Evolutionary conservation across 2,888 invertebrate species (phyloP).

Genomic region (Atethmia centrago): DNA sequence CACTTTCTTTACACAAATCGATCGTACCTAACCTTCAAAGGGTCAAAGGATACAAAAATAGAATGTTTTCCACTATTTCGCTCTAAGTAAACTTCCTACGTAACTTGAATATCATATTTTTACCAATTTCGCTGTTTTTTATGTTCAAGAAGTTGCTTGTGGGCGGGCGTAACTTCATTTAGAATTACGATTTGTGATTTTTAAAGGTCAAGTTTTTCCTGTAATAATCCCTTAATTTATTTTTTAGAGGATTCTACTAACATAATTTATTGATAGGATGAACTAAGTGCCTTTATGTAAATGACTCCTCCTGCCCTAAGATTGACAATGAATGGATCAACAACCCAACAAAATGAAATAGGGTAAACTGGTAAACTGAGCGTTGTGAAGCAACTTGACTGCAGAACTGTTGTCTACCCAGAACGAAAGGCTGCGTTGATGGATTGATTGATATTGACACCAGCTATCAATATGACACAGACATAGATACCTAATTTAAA

Average conservation of each 20-base stretch:
- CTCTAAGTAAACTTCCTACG: constrained; percentile 11
- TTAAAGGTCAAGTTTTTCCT: not conserved
- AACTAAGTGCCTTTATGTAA: too few relatives aligned
- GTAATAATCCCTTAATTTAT: not conserved
- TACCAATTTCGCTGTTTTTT: constrained; percentile 6
- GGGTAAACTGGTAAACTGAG: not conserved
- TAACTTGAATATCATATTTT: constrained; percentile 7
- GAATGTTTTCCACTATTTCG: constrained; percentile 21
- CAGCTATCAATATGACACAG: constrained; percentile 24
- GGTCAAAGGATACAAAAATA: constrained; percentile 44
- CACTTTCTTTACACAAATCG: constrained; percentile 29
- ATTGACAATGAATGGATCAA: not conserved
- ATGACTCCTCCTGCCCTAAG: not conserved
- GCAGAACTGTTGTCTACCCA: not conserved
- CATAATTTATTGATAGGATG: not conserved
- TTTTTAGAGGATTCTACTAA: not conserved
- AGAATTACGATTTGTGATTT: not conserved
- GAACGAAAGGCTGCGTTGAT: constrained; percentile 15
- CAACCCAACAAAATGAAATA: not conserved
- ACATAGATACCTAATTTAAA: constrained; percentile 47
- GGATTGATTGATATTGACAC: constrained; percentile 56
- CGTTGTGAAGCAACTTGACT: constrained; percentile 11
- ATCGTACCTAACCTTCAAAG: constrained; percentile 16
- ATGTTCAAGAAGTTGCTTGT: not conserved
- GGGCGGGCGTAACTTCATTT: constrained; percentile 3